Conservation (phyloP, 2,888 invertebrate species). For the Aricia artaxerxes region DNA sequence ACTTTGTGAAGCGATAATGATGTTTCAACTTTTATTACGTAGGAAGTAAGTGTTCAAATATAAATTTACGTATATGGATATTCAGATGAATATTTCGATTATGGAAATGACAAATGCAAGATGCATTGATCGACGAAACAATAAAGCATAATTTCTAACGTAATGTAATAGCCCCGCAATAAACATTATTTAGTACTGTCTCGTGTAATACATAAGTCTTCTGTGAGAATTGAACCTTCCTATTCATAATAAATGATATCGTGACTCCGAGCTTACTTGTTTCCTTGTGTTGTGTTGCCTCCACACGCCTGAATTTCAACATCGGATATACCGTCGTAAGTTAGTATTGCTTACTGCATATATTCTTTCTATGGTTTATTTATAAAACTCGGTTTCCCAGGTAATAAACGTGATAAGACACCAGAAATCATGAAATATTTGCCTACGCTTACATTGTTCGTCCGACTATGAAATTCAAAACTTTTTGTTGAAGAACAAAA, state of each 20-base stretch:
- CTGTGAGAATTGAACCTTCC: constrained; percentile 39
- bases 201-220: constrained; percentile 36
- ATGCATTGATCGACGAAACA: constrained; percentile 11
- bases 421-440: neutral
- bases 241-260: constrained; percentile 36
- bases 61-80: neutral
- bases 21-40: neutral
- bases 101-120: constrained; percentile 6
- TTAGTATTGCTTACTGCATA: neutral
- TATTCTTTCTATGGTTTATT: neutral
- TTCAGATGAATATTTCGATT: constrained; percentile 1
- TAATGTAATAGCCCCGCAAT: constrained; percentile 17
- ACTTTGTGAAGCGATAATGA: neutral
- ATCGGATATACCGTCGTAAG: constrained; percentile 8
- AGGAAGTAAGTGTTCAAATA: neutral
- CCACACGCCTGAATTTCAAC: constrained; percentile 31
- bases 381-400: neutral
- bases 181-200: constrained; percentile 37
- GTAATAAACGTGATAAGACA: neutral
- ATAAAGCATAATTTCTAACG: constrained; percentile 22
- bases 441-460: neutral
- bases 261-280: constrained; percentile 38
- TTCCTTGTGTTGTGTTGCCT: constrained; percentile 26
- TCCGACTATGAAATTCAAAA: constrained; percentile 11
- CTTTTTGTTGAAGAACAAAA: neutral